phyloP scores from a whole-genome alignment of 2,888 invertebrate genomes.

The Cephonodes hylas region DNA sequence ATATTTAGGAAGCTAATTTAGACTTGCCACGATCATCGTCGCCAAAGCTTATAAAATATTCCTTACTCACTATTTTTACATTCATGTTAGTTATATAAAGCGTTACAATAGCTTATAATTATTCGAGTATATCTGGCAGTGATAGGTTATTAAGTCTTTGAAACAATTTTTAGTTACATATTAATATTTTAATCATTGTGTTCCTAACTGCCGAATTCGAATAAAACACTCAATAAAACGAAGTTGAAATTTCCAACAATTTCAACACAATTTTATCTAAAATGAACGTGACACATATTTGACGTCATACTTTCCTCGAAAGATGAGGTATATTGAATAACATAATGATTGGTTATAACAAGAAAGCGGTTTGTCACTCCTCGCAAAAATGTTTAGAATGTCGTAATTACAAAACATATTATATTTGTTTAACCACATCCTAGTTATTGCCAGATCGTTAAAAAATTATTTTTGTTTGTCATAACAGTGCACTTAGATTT shows the following conservation, averaged over 20 bases:
- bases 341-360: neutral
- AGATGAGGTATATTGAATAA: neutral
- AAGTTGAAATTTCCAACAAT: too few relatives aligned
- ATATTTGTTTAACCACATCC: neutral
- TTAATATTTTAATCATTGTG: neutral
- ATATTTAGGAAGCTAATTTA: conserved; percentile 15
- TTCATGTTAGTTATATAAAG: neutral
- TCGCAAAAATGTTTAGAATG: neutral
- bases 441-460: neutral
- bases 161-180: neutral
- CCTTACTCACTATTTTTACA: neutral
- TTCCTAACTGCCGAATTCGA: too few relatives aligned
- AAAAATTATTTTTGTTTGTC: neutral
- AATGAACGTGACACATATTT: too few relatives aligned
- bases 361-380: neutral
- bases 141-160: neutral
- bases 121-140: neutral
- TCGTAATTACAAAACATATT: neutral
- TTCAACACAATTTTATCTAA: neutral
- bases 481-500: neutral
- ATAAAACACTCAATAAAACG: too few relatives aligned
- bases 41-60: neutral
- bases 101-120: neutral
- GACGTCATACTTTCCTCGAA: neutral
- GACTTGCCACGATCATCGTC: neutral